A percentile compares a stretch with the other conserved stretches of the same genome.
phyloP scores from a whole-genome alignment of 2,888 invertebrate species.

The Caradrina clavipalpis region DNA sequence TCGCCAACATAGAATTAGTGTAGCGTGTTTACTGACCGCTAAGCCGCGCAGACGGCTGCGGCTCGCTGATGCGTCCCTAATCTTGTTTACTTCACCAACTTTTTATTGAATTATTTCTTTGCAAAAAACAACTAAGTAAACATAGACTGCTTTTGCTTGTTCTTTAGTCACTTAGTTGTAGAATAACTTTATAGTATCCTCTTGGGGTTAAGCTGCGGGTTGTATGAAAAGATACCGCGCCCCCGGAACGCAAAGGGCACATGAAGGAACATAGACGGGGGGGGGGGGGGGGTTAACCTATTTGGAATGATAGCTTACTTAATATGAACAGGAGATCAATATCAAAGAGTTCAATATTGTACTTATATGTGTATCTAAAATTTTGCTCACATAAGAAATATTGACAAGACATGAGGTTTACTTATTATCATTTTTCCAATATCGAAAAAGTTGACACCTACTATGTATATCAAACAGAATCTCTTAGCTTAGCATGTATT shows the following conservation, averaged over 20 bases:
- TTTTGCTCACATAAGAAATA: too few relatives aligned
- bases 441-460: neutral
- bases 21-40: slow-evolving; percentile 25
- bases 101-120: slow-evolving; percentile 40
- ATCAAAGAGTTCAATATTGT: neutral
- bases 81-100: slow-evolving; percentile 47
- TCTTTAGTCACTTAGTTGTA: neutral
- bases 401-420: neutral
- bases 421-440: neutral
- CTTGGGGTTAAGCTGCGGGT: too few relatives aligned
- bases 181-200: neutral
- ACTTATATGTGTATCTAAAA: too few relatives aligned
- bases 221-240: too few relatives aligned
- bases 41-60: slow-evolving; percentile 18
- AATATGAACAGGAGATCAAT: neutral
- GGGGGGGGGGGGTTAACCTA: neutral
- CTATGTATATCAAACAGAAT: slow-evolving; percentile 10
- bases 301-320: neutral
- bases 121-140: slow-evolving; percentile 6
- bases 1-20: slow-evolving; percentile 45
- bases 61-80: slow-evolving; percentile 43
- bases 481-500: slow-evolving; percentile 1
- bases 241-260: too few relatives aligned
- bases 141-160: neutral
- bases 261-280: too few relatives aligned